Evolutionary conservation across 1,140 invertebrate species (phyloP).

Genomic region (Sinella curviseta): DNA sequence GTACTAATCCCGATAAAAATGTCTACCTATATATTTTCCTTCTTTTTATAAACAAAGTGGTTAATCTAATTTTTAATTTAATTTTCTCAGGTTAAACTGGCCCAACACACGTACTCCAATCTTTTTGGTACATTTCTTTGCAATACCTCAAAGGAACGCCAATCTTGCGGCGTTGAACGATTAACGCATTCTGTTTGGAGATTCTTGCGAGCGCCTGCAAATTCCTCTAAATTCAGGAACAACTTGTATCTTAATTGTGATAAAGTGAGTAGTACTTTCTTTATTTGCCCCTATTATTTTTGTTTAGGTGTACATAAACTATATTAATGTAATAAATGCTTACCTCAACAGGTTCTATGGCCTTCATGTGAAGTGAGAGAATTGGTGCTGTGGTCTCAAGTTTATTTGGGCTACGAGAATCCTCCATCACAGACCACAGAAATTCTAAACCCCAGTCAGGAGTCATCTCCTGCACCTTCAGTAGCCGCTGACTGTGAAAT

Average conservation of each 20-base stretch:
- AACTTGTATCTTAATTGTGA: conserved; percentile 70
- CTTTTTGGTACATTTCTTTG: conserved; percentile 96
- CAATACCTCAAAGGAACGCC: conserved; percentile 78
- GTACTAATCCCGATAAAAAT: conserved; percentile 60
- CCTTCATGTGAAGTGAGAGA: conserved; percentile 80
- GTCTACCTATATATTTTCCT: not conserved
- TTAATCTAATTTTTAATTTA: conserved; percentile 11
- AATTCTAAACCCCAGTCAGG: conserved; percentile 43
- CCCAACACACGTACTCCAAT: conserved; percentile 91
- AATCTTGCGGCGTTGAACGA: conserved; percentile 65
- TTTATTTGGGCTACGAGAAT: conserved; percentile 68
- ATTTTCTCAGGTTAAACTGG: conserved; percentile 80
- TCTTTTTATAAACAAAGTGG: conserved; percentile 1
- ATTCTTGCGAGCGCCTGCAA: conserved; percentile 64
- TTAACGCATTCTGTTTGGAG: conserved; percentile 85
- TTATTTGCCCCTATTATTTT: not conserved
- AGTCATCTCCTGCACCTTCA: conserved; percentile 49
- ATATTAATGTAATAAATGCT: conserved; percentile 34
- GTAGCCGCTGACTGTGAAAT: conserved; percentile 36
- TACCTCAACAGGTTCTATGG: conserved; percentile 72
- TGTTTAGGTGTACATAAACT: conserved; percentile 31
- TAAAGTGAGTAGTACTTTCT: conserved; percentile 49
- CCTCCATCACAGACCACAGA: conserved; percentile 31
- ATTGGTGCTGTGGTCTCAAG: conserved; percentile 78
- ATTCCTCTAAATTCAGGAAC: conserved; percentile 75